Conservation (phyloP, 2,797 vertebrate genomes). For the Chaetophractus vellerosus region DNA sequence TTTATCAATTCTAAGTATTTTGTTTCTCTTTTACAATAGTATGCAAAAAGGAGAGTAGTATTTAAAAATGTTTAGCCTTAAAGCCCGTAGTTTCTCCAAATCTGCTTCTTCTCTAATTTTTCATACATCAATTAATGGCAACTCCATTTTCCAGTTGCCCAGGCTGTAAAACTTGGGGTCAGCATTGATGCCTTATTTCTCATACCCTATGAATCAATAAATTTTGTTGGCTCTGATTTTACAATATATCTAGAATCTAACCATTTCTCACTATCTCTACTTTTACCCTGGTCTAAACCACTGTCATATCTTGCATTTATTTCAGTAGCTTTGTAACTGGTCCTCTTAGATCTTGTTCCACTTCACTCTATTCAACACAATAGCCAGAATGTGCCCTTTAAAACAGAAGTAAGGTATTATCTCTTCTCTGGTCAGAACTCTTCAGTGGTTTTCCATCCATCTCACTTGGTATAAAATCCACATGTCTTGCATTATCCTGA, state of each 20-base stretch:
- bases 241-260: background rate
- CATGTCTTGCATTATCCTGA: background rate
- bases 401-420: background rate
- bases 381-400: background rate
- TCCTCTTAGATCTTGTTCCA: background rate
- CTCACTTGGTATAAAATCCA: background rate
- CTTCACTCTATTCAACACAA: background rate
- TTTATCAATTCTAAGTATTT: background rate
- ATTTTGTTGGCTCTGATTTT: background rate
- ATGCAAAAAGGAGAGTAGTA: background rate
- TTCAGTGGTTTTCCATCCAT: background rate
- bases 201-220: background rate
- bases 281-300: background rate
- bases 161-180: background rate
- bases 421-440: constrained; percentile 23
- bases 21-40: background rate
- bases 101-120: background rate
- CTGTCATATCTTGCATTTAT: background rate
- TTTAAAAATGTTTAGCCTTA: background rate
- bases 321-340: background rate
- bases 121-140: background rate
- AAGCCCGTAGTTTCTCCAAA: background rate
- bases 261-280: background rate
- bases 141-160: background rate
- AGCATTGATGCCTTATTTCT: background rate